These are phyloP conservation scores for Coenonympha glycerion DNA, from an alignment of 2,888 invertebrate species.

Conservation along the genomic window DNA sequence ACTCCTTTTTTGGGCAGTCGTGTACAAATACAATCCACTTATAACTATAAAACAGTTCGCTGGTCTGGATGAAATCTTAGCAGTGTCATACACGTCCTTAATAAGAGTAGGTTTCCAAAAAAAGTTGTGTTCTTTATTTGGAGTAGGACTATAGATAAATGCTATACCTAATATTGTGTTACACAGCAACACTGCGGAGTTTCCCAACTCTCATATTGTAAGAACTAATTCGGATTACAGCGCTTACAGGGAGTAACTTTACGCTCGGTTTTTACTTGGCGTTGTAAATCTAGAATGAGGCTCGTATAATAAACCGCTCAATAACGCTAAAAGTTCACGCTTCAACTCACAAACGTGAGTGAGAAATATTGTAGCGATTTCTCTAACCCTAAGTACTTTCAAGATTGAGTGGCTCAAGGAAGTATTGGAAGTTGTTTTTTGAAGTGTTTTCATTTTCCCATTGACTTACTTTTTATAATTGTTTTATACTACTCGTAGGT, in stretches of 20 bases:
- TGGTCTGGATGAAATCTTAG: no score
- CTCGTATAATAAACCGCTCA: constrained; percentile 40
- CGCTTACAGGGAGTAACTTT: neutral
- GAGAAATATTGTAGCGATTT: constrained; percentile 55
- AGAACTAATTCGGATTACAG: constrained; percentile 2
- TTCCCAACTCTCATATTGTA: neutral
- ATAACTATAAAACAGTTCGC: no score
- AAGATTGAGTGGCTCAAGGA: constrained; percentile 24
- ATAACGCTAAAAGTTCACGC: constrained; percentile 52
- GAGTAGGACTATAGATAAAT: no score
- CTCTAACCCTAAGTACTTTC: constrained; percentile 34
- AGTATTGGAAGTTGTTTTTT: constrained; percentile 23
- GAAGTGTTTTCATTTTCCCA: neutral
- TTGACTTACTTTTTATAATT: neutral
- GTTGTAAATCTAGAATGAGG: constrained; percentile 18
- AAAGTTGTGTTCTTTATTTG: no score
- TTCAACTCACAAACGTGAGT: constrained; percentile 40
- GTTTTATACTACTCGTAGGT: neutral
- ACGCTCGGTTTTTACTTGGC: constrained; percentile 2
- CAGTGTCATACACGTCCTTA: no score
- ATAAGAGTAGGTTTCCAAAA: no score
- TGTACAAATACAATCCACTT: no score
- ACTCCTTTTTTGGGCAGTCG: no score
- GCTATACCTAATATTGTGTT: no score
- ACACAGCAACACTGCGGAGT: no score